Percentiles rank a stretch among this genome's conserved stretches.
phyloP scores from a whole-genome alignment of 2,888 invertebrate species.

The Brenthis daphne region DNA sequence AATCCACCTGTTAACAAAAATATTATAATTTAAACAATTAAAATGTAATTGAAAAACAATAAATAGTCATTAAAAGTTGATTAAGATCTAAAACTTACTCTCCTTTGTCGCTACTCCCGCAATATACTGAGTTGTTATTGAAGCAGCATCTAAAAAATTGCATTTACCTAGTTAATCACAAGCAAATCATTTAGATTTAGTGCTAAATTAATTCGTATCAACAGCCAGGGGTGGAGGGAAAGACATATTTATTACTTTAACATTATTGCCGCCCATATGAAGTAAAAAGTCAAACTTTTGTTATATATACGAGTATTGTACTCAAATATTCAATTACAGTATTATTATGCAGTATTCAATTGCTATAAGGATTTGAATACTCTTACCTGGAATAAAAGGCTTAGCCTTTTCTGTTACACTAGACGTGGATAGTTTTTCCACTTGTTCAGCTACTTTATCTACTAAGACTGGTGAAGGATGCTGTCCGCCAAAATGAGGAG shows the following conservation, averaged over 20 bases:
- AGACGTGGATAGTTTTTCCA: slow-evolving; percentile 43
- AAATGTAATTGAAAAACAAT: too few relatives aligned
- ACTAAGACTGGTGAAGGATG: slow-evolving; percentile 48
- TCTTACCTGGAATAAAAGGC: slow-evolving; percentile 49
- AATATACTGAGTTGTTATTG: slow-evolving; percentile 52
- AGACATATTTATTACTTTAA: too few relatives aligned
- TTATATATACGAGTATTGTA: too few relatives aligned
- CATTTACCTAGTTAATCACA: too few relatives aligned
- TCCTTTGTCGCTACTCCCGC: slow-evolving; percentile 57
- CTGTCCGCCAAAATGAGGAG: slow-evolving; percentile 50
- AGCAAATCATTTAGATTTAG: too few relatives aligned
- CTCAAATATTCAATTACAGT: too few relatives aligned
- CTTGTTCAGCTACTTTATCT: slow-evolving; percentile 48
- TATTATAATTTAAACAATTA: background rate
- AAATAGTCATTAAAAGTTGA: background rate
- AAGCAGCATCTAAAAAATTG: slow-evolving; percentile 50
- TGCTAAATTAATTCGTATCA: too few relatives aligned
- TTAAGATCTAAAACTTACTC: slow-evolving; percentile 47
- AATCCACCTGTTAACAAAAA: slow-evolving; percentile 52
- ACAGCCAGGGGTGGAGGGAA: too few relatives aligned
- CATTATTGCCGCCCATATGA: too few relatives aligned
- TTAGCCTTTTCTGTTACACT: slow-evolving; percentile 40
- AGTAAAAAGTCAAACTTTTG: too few relatives aligned
- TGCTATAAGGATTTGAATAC: too few relatives aligned
- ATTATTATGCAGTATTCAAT: too few relatives aligned